Base-by-base conservation (phyloP, 2,113 vertebrate genomes). In the Pristiophorus japonicus region DNA sequence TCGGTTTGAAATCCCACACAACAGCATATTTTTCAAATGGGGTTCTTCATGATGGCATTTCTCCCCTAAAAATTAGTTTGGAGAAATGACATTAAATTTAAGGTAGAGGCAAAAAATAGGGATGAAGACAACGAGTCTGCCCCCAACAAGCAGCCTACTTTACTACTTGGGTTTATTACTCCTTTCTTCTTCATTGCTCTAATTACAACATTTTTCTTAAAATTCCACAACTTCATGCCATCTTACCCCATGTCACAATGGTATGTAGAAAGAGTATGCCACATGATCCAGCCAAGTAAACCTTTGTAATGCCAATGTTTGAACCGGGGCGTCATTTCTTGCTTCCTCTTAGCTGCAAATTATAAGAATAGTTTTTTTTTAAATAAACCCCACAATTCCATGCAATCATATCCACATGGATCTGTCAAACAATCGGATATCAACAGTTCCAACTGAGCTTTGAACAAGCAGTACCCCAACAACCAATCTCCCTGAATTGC, bases 191-290 rank as follows among this genome's bases (percentile, higher is more conserved):
- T 94, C 38, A 94, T 94, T 70, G 66, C 93, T 70, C 27, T 34
- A 94, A 51, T 73, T 94, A 7, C 38, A 66, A 94, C 63, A 94
- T 34, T 59, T 66, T 92, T 90, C 65, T 65, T n/a, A 65, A 65
- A 65, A 93, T 63, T 63, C n/a, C 91, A 94, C n/a, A 34, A 94
- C 62, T 94, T 94, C 62, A 94, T 94, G 91, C 62, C 91, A 94
- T 66, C 91, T 94, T 94, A 94, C 91, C 91, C 62, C 91, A 66
- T 67, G 91, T 66, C 91, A 94, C 24, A n/a, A 30, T 70, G 42
- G 42, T 70, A 47, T 47, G 92, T 47, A 30, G 65, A 94, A 90
- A 55, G 65, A 73, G 38, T 94, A 45, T 67, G 93, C 24, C 93
- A 94, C 4, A 70, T 73, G 65, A 67, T 73, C 66, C 93, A 94